Base-by-base conservation (phyloP, 2,888 invertebrate genomes). In the Fragum sueziense region DNA sequence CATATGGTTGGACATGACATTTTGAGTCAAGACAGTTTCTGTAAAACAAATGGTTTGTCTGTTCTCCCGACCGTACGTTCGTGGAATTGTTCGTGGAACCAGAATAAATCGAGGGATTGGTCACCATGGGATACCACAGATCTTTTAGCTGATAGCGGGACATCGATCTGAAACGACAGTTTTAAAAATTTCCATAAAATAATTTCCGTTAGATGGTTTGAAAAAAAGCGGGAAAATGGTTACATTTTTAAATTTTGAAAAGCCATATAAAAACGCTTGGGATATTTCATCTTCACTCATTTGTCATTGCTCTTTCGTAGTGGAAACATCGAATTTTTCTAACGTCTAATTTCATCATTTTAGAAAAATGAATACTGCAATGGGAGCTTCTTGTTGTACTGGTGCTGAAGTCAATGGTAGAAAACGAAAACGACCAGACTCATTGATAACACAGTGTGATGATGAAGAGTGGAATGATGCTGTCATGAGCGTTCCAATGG, bases 391-490 rank as follows among this genome's bases (percentile, higher is more conserved):
- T 14, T 47, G 47, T 47, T 47, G 7, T n/a, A 2, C 17, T 4
- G 17, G 7, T 20, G 17, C 17, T 20, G 47, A 47, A 4, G 17
- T n/a, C 14, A 47, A 47, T 47, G 25, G n/a, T 22, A 34, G 37
- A 57, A 59, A 41, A 25, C 57, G 69, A 37, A 59, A 76, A 68
- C 33, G 54, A 17, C 25, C 47, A n/a, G 54, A 73, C 37, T 77
- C 77, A 17, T 51, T 73, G 62, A 47, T 34, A 61, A 69, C 59
- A 22, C 59, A 77, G 20, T 73, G 22, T 69, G 69, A 69, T 69
- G 51, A 51, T 22, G 25, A n/a, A 62, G 70, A 70, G n/a, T 69
- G 41, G 54, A 25, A 74, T 47, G 20, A 29, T 34, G 29, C 51
- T 11, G 14, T 31, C 31, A 52, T 69, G 25, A 9, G 22, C 41